Base-by-base conservation (phyloP, 2,888 invertebrate species). In the Ctena decussata region DNA sequence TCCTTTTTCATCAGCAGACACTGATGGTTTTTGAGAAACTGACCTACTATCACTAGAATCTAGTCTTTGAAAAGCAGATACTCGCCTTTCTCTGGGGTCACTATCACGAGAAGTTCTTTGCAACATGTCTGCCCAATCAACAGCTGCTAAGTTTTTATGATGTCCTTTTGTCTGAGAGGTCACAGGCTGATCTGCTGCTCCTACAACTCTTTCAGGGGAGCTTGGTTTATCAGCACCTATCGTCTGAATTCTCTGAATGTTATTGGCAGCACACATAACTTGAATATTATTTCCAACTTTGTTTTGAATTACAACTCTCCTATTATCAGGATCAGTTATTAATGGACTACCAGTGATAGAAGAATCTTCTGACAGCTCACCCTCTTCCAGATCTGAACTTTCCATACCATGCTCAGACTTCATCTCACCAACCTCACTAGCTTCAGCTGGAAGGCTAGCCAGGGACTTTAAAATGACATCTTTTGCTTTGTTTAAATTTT, bases 341-440 rank as follows among this genome's bases (percentile, higher is more conserved):
- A 39, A n/a, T n/a, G 35, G 65, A 30, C 70, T 71, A 12, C 57
- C 76, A 32, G 72, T 27, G 60, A 76, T 6, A 15, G 75, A 69
- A 8, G 83, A 84, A 77, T 88, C 88, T 39, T 88, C 88, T n/a
- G 84, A 82, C 21, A 83, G 82, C 77, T 88, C 88, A 30, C 88
- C 88, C 70, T 88, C 88, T 74, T 88, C 88, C 24, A 85, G 70
- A 18, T 85, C 88, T n/a, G 87, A 87, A 2, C 0, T n/a, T 57
- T 32, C 39, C n/a, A 15, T 27, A 24, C n/a, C 21, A 1, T 35
- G 1, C n/a, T 57, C 75, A 12, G 57, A 37, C 37, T 49, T 21
- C 37, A 15, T 46, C 57, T 65, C 79, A 6, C 72, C 44, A 15
- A n/a, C 8, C 8, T 72, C 27, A 8, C 18, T 37, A 44, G 37